Base-by-base conservation (phyloP, 2,797 vertebrate genomes). In the Sebastes cheni region DNA sequence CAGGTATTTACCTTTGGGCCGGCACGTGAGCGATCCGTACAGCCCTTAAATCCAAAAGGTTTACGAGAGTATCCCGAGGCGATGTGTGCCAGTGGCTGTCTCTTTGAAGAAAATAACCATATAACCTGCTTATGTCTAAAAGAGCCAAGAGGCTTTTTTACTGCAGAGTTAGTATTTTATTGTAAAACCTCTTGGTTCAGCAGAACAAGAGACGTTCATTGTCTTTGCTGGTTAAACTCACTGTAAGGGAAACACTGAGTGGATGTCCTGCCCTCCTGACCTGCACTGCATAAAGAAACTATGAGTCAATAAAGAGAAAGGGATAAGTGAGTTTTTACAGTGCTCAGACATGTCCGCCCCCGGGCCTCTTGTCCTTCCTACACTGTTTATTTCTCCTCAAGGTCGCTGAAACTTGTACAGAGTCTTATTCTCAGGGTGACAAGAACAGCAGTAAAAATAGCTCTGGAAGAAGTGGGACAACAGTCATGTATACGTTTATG, bases 41-140 rank as follows among this genome's bases (percentile, higher is more conserved):
- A 8, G 62, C 80, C 78, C 69, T 82, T 85, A 65, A 78, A 86
- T 87, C 67, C 42, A 46, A 29, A 71, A 66, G 69, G 46, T 91
- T 89, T 90, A 89, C 65, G 70, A 75, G 73, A 32, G 69, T 66
- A 39, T 86, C 90, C 80, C 4, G 64, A 82, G 83, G 87, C 52
- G 0, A 75, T 70, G 75, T 64, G 61, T 36, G 66, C 70, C 42
- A 27, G 27, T 8, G 52, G 30, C 67, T 61, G 67, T 36, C n/a
- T 78, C 75, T 87, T 88, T 86, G 64, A 89, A 88, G 83, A 77
- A 74, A 54, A 71, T 27, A 88, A 27, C 25, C 70, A n/a, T 70
- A 80, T 68, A 77, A 78, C 58, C 74, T 56, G 67, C 52, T 71
- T 27, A 46, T 34, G 42, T 71, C 64, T 74, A 66, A 82, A 82